Conservation (phyloP, 1,140 invertebrate species). For the Temnothorax nylanderi region DNA sequence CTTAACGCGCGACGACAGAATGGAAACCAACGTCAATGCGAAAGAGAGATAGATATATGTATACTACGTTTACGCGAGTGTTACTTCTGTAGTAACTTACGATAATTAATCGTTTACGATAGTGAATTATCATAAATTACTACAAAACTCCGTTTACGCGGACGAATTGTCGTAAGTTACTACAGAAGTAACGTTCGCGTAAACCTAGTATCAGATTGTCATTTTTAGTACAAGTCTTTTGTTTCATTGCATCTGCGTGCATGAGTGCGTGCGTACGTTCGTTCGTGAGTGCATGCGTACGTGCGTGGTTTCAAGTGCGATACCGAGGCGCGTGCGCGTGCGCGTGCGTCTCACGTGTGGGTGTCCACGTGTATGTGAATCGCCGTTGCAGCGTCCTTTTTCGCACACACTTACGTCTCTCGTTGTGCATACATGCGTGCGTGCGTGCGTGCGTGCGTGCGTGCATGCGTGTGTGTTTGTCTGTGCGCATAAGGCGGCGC, state of each 20-base stretch:
- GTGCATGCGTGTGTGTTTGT: neutral
- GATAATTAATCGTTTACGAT: no score
- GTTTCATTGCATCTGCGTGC: neutral
- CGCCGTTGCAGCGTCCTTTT: neutral
- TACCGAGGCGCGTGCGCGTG: neutral
- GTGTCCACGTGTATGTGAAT: slow-evolving; percentile 53
- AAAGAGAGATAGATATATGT: neutral
- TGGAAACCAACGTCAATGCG: no score
- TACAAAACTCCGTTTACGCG: no score
- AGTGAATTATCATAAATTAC: no score
- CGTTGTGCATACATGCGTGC: slow-evolving; percentile 1
- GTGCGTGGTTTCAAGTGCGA: slow-evolving; percentile 20
- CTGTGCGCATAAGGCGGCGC: slow-evolving; percentile 38
- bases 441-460: neutral
- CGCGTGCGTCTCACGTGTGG: neutral
- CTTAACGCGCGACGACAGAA: neutral
- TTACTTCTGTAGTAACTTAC: no score
- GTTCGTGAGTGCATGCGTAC: neutral
- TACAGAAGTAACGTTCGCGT: no score
- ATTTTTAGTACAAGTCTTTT: neutral
- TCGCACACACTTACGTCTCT: neutral
- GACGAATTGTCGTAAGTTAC: no score
- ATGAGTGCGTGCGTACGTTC: neutral
- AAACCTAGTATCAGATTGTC: no score
- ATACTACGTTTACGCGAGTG: no score